phyloP scores from a whole-genome alignment of 2,797 vertebrate genomes.

The Pangasius sanitwongsei region DNA sequence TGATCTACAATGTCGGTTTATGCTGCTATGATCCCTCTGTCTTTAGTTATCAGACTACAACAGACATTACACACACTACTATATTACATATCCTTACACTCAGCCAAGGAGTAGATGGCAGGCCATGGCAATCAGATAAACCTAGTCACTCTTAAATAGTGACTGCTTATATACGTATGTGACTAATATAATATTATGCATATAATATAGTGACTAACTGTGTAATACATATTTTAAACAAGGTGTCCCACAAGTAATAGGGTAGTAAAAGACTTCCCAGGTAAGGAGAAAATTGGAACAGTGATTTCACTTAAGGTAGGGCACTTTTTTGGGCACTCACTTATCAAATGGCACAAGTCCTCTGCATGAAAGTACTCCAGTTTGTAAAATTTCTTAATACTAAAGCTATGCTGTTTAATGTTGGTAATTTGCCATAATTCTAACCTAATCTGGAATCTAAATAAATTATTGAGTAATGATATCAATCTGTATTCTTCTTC shows the following conservation, averaged over 20 bases:
- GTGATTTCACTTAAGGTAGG: neutral
- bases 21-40: neutral
- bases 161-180: neutral
- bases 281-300: neutral
- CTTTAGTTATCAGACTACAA: slow-evolving; percentile 15
- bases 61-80: neutral
- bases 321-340: neutral
- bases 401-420: neutral
- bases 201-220: neutral
- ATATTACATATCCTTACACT: neutral
- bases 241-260: neutral
- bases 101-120: neutral
- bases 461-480: neutral
- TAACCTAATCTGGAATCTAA: neutral
- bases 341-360: neutral
- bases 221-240: neutral
- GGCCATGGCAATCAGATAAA: slow-evolving; percentile 1
- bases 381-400: neutral
- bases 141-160: neutral
- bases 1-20: neutral
- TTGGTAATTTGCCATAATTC: neutral
- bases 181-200: neutral
- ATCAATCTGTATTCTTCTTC: neutral
- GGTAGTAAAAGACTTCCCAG: neutral
- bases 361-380: neutral